Evolutionary conservation across 2,888 invertebrate genomes (phyloP), one percentile per base, ranked within the genome.

Genomic region (Lordiphosa fenestrarum): DNA sequence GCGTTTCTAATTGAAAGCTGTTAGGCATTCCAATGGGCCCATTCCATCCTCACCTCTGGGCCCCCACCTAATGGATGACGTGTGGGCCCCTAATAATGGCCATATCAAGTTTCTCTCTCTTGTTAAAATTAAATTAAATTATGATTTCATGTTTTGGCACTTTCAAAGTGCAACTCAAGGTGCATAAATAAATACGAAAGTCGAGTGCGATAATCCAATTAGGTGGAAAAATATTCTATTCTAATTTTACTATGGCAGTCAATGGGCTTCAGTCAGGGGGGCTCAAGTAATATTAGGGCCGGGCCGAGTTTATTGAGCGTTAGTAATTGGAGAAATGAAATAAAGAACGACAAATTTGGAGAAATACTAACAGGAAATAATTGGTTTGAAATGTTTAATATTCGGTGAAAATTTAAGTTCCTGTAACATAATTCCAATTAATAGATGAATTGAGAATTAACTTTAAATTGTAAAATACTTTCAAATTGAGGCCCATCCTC

Each of bases 61-160:
- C n/a, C n/a, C n/a, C n/a, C n/a, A n/a, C n/a, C n/a, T n/a, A n/a
- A n/a, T n/a, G n/a, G 37, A 49, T 49, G 49, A 49, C 38, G 49
- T 49, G 49, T 39, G 49, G 47, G 40, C 49, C 25, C 12, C 54
- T 40, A 46, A 50, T 49, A 54, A 35, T 36, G 54, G 54, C 54
- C 62, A 62, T 61, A 54, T 50, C 49, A 49, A 21, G 62, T 61
- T 37, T 33, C 49, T 13, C 19, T 19, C 49, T 40, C 73, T 73
- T 54, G 71, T 71, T 73, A 66, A 68, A 73, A 75, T 54, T 60
- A 59, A 75, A 76, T 76, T 71, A 73, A 62, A 69, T 74, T 75
- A 78, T 82, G 73, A 78, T 66, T 73, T 76, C 76, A 73, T 78
- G 78, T 82, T 78, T 80, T 66, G 81, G 77, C 81, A 72, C 67